Evolutionary conservation across 2,113 vertebrate genomes (phyloP), one percentile per base, ranked within the genome.

Genomic region (Gila orcuttii): DNA sequence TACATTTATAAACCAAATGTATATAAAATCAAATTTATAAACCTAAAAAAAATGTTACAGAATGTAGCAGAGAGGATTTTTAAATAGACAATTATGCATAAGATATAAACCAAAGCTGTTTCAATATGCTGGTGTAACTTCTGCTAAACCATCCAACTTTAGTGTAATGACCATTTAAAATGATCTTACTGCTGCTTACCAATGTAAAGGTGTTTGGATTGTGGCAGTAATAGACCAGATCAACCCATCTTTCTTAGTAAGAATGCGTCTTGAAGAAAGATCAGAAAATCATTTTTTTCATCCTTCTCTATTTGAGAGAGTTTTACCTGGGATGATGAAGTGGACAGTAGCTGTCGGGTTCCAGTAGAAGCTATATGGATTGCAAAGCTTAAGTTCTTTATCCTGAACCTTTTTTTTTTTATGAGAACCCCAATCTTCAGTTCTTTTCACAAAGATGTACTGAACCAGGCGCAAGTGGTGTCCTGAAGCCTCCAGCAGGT

Each of bases 281-380:
- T 13, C 9, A 12, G n/a, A 25, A 62, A 52, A 71, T 73, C 68
- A 36, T 45, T 13, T 52, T 52, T 4, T 52, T 17, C 50, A 52
- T 15, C 4, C 17, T 7, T 76, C 50, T 79, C 36, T 39, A 11
- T 75, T 71, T 69, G 55, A 57, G 42, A 33, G 57, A n/a, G 28
- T 15, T n/a, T 42, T 87, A 99, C 98, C 97, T 76, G 98, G 97
- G 78, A 99, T 95, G 6, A 99, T 92, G 0, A 99, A 95, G 90
- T 99, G 96, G 84, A 99, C 95, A 5, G 94, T 85, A 0, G 96
- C 96, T 0, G 15, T 86, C 11, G 96, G 96, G 85, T 94, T 97
- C 98, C 98, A 99, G 68, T 86, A 92, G 75, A 99, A 96, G 10
- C 94, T 96, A 57, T 94, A 92, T 0, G 98, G 97, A 94, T 96